Percentiles rank a stretch among this genome's conserved stretches.
These are phyloP conservation scores for Drosophila arawakana DNA, from an alignment of 1,140 invertebrate genomes.

Conservation along the genomic window DNA sequence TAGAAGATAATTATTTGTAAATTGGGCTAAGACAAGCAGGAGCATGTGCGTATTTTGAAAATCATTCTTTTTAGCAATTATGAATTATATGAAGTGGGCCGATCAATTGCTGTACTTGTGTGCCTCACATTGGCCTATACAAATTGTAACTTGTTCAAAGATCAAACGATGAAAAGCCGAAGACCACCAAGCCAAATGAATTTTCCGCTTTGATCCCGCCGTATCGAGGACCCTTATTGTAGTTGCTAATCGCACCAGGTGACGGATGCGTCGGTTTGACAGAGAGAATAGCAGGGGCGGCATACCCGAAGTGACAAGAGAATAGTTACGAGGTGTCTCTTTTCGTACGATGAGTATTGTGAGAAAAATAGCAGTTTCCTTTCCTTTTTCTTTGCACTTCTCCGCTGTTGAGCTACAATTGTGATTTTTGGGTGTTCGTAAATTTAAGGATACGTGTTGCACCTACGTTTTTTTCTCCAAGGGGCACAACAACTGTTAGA, in stretches of 20 bases:
- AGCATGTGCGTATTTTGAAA: not conserved
- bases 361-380: constrained; percentile 77
- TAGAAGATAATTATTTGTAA: not conserved
- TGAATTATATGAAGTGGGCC: constrained; percentile 50
- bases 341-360: constrained; percentile 73
- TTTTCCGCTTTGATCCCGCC: constrained; percentile 84
- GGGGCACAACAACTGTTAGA: constrained; percentile 51
- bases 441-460: constrained; percentile 51
- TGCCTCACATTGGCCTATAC: constrained; percentile 45
- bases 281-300: constrained; percentile 27
- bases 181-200: constrained; percentile 83
- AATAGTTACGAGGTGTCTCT: constrained; percentile 78
- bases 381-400: constrained; percentile 20
- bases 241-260: constrained; percentile 75
- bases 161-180: constrained; percentile 64
- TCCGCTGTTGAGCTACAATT: constrained; percentile 38
- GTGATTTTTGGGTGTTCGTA: constrained; percentile 54
- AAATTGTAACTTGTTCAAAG: constrained; percentile 60
- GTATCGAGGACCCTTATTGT: constrained; percentile 70
- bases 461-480: constrained; percentile 48
- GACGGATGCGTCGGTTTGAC: constrained; percentile 73
- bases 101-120: constrained; percentile 43
- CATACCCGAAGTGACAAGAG: constrained; percentile 65
- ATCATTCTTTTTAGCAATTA: constrained; percentile 36
- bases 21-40: not conserved